Evolutionary conservation across 2,888 invertebrate genomes (phyloP).

Genomic region (Pollenia angustigena): DNA sequence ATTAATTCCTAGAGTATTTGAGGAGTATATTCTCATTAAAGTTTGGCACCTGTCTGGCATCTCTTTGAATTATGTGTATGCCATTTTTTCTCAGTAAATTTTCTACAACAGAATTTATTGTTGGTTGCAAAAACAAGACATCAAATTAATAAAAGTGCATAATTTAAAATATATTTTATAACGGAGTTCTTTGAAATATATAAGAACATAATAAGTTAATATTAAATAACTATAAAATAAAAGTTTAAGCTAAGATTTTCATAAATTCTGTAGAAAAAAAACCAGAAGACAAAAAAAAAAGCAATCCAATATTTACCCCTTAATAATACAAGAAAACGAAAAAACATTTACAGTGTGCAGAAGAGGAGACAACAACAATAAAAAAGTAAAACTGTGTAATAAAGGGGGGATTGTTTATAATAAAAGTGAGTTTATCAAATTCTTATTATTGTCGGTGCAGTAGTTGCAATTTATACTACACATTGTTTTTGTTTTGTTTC

Average conservation of each 20-base stretch:
- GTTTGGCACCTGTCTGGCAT: conserved; percentile 25
- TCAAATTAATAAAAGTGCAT: conserved; percentile 35
- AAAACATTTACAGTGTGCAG: conserved; percentile 2
- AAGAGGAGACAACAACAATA: conserved; percentile 35
- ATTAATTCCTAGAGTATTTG: background rate
- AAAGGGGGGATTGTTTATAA: conserved; percentile 62
- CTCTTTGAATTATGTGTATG: conserved; percentile 34
- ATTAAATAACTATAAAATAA: conserved; percentile 1
- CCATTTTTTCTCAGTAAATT: conserved; percentile 51
- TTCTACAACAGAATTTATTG: conserved; percentile 62
- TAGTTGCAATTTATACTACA: conserved; percentile 33
- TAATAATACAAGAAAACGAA: conserved; percentile 9
- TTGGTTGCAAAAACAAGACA: conserved; percentile 46
- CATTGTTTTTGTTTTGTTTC: conserved; percentile 38
- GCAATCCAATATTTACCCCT: conserved; percentile 39
- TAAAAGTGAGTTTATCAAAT: conserved; percentile 49
- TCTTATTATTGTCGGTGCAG: conserved; percentile 26
- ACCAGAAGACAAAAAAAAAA: conserved; percentile 5
- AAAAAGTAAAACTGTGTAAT: conserved; percentile 7
- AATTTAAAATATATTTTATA: background rate
- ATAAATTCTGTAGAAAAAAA: conserved; percentile 12
- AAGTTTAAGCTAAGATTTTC: background rate
- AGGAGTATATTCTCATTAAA: background rate
- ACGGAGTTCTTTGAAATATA: conserved; percentile 8
- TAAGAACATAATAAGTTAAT: background rate